Conservation (phyloP, 30 jellyfish, hydroid and myxozoan genomes). For the Aurelia coerulea region DNA sequence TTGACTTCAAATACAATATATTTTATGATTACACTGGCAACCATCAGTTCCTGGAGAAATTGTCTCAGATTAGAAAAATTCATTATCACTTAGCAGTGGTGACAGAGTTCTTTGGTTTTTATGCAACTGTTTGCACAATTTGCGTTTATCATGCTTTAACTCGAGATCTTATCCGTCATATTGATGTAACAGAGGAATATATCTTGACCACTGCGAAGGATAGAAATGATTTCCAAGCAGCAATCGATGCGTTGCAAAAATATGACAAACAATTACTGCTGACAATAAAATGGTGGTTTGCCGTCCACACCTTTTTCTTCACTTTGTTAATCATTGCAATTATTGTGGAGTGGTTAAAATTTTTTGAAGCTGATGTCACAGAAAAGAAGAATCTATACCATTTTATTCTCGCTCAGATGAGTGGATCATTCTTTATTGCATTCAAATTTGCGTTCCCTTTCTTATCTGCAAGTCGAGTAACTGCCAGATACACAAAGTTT, state of each 20-base stretch:
- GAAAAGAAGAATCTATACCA: not conserved
- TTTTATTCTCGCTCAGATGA: not conserved
- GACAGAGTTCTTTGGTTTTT: conserved; percentile 15
- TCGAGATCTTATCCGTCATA: conserved; percentile 2
- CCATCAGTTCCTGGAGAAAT: not conserved
- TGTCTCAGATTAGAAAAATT: not conserved
- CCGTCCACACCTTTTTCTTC: conserved; percentile 1
- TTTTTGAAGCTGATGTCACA: not conserved
- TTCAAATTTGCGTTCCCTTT: conserved; percentile 15
- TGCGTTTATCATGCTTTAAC: conserved; percentile 10
- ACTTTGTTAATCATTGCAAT: conserved; percentile 1
- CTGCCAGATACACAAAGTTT: not conserved
- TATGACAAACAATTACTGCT: not conserved
- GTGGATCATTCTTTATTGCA: conserved; percentile 18
- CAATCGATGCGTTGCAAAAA: not conserved
- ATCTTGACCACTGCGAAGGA: not conserved
- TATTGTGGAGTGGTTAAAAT: not conserved
- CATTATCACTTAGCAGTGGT: conserved; percentile 1
- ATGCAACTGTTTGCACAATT: conserved; percentile 5
- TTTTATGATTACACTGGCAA: not conserved
- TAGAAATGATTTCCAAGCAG: conserved; percentile 8
- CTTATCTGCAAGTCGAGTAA: conserved; percentile 6
- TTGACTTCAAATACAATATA: not conserved
- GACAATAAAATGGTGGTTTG: conserved; percentile 19
- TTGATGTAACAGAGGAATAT: not conserved